Evolutionary conservation across 1,140 invertebrate genomes (phyloP), one percentile per base, ranked within the genome.

Genomic region (Hylyphantes graminicola): DNA sequence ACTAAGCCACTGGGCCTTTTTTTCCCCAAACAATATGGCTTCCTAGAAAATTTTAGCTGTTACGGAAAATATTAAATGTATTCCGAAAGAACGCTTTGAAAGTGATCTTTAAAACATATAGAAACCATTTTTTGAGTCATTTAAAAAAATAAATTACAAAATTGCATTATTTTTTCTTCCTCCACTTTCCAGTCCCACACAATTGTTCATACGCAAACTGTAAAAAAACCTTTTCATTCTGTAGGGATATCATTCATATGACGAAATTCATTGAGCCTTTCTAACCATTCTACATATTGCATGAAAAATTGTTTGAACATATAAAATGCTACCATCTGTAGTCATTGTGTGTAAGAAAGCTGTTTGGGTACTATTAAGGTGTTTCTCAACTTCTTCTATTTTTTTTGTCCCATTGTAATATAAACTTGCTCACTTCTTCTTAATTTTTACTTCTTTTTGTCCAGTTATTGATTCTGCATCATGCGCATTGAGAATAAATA

Each of bases 231-330:
- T 68, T 68, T 50, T 35, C 11, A 11, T n/a, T 68, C 51, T 8
- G 11, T 68, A 15, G 35, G 51, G 65, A 50, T 48, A 8, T 13
- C 51, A 7, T 68, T 13, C 51, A n/a, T 50, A 68, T 68, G 13
- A 68, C 51, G 21, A 67, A 13, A 70, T 17, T 53, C 17, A 19
- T 70, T 70, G 21, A 15, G 50, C 48, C 13, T 70, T 70, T 70
- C 51, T 17, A 17, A 53, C 13, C 15, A 70, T 70, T 70, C 51
- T 53, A 51, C 67, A 70, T 70, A 17, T 70, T 54, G 51, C 50
- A n/a, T 70, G 68, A 70, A 54, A 21, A 35, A 35, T 35, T 35
- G 35, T 35, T 35, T 35, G 35, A 35, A 35, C 35, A 35, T 35
- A 35, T 35, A 35, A 35, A 35, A 35, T 35, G 35, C 35, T 35